Conservation (phyloP, 2,888 invertebrate species). For the Xestobium rufovillosum region DNA sequence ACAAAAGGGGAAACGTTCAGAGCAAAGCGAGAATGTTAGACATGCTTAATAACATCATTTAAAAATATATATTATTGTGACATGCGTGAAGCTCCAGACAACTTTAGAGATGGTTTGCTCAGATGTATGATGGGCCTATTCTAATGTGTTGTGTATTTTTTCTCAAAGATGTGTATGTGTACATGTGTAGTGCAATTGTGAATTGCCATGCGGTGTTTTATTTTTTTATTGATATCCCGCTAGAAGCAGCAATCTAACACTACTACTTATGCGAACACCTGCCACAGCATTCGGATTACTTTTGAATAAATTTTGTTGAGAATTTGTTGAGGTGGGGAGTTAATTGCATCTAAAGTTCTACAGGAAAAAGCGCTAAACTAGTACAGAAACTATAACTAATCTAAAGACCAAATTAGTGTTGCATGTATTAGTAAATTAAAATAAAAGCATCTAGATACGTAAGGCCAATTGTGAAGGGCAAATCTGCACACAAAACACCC, state of each 20-base stretch:
- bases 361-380: conserved; percentile 43
- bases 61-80: conserved; percentile 14
- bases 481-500: too few relatives aligned
- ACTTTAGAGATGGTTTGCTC: conserved; percentile 53
- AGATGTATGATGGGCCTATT: conserved; percentile 40
- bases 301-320: conserved; percentile 15
- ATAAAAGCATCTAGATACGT: conserved; percentile 19
- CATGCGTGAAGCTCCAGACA: conserved; percentile 44
- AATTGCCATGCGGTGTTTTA: conserved; percentile 41
- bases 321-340: conserved; percentile 13
- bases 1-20: conserved; percentile 3
- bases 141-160: conserved; percentile 25
- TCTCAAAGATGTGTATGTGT: conserved; percentile 29
- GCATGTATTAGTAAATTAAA: too few relatives aligned
- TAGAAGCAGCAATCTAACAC: conserved; percentile 26
- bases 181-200: conserved; percentile 26
- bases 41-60: not conserved
- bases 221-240: too few relatives aligned
- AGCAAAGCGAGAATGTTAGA: conserved; percentile 4
- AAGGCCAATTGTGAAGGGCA: conserved; percentile 20
- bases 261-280: conserved; percentile 29
- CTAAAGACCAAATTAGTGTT: conserved; percentile 42
- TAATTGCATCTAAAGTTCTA: conserved; percentile 37
- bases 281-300: conserved; percentile 22
- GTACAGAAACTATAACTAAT: conserved; percentile 42